Conservation (phyloP, 2,888 invertebrate genomes). For the Artemia sp. region DNA sequence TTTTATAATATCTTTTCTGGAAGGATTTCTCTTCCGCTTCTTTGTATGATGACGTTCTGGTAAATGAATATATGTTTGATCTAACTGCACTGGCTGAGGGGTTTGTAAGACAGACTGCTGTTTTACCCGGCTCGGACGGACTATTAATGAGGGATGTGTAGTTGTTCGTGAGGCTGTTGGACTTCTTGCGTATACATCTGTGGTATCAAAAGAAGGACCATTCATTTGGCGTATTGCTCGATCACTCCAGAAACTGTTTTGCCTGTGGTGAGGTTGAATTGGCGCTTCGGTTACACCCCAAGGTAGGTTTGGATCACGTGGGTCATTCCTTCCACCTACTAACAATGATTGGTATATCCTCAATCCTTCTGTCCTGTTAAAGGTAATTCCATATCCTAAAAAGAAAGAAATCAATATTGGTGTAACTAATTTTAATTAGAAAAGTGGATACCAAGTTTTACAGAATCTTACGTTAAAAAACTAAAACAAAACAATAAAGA, state of each 20-base stretch:
- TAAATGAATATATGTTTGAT: too few relatives aligned
- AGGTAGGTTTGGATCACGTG: constrained; percentile 25
- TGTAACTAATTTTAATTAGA: too few relatives aligned
- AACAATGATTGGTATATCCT: constrained; percentile 28
- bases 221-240: constrained; percentile 16
- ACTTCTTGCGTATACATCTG: constrained; percentile 10
- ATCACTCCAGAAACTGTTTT: constrained; percentile 22
- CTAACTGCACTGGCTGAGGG: constrained; percentile 17
- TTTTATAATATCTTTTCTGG: too few relatives aligned
- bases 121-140: not conserved
- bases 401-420: constrained; percentile 15
- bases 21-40: too few relatives aligned
- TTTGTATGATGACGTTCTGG: too few relatives aligned
- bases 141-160: not conserved
- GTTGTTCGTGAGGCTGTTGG: constrained; percentile 1
- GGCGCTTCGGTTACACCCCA: constrained; percentile 18
- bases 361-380: constrained; percentile 27
- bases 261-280: constrained; percentile 21
- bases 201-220: constrained; percentile 16
- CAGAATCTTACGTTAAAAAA: too few relatives aligned
- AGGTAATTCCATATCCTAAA: constrained; percentile 23
- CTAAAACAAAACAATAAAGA: too few relatives aligned
- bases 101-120: constrained; percentile 3
- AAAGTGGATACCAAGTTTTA: too few relatives aligned
- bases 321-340: constrained; percentile 28